Conservation (phyloP, 2,888 invertebrate species). For the Aethes cnicana region DNA sequence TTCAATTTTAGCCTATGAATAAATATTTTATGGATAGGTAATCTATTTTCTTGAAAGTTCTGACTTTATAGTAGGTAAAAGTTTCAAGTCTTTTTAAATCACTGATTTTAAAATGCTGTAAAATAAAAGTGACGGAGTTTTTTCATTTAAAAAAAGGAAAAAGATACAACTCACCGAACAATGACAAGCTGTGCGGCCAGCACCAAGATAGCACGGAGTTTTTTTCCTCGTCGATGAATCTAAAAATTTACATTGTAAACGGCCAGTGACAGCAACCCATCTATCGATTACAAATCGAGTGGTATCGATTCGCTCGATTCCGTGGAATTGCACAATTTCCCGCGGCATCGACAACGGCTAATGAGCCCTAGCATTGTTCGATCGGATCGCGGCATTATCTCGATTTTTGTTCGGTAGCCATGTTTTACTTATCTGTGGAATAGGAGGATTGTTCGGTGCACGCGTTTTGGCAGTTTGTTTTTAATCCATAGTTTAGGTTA, state of each 20-base stretch:
- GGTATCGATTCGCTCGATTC: constrained; percentile 62
- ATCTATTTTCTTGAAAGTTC: too few species aligned
- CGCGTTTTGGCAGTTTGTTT: constrained; percentile 13
- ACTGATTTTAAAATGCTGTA: too few species aligned
- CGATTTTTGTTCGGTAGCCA: constrained; percentile 75
- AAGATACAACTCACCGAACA: too few species aligned
- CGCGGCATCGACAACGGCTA: constrained; percentile 65
- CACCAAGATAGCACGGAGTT: neutral
- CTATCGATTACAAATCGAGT: constrained; percentile 64
- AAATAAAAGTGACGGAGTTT: too few species aligned
- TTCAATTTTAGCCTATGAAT: too few species aligned
- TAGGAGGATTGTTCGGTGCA: constrained; percentile 44
- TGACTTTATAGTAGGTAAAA: too few species aligned
- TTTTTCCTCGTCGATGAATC: too few species aligned
- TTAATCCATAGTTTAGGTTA: too few species aligned
- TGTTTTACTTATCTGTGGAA: constrained; percentile 74
- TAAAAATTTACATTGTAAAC: constrained; percentile 1
- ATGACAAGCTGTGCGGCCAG: too few species aligned
- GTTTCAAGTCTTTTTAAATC: too few species aligned
- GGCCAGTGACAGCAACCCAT: constrained; percentile 36
- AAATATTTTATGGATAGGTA: too few species aligned
- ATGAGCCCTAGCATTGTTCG: constrained; percentile 80
- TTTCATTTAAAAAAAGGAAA: too few species aligned
- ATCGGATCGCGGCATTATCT: constrained; percentile 71
- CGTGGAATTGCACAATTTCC: constrained; percentile 70